Percentiles rank a stretch among this genome's conserved stretches.
Conservation (phyloP, 2,113 vertebrate species). For the Zosterops lateralis region DNA sequence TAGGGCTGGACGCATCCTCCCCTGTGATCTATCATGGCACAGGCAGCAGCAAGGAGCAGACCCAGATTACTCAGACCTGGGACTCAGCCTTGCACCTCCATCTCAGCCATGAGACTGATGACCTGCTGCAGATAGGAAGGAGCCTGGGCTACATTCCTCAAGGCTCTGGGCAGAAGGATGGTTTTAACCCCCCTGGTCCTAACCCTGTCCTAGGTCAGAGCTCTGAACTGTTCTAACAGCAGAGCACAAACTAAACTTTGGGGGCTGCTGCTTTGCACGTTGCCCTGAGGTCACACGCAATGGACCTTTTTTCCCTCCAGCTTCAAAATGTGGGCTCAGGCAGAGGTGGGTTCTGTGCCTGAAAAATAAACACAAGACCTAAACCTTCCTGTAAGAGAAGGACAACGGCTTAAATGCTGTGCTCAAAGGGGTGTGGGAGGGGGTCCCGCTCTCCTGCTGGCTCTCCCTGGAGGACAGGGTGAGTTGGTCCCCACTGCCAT, state of each 20-base stretch:
- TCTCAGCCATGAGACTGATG: not conserved
- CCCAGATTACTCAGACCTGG: not conserved
- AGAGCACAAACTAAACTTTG: not conserved
- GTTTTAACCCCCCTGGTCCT: not conserved
- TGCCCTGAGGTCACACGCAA: not conserved
- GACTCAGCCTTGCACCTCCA: not conserved
- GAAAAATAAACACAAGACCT: fast-evolving
- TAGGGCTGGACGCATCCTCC: not conserved
- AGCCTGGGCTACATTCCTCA: not conserved
- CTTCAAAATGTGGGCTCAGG: not conserved
- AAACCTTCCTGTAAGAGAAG: fast-evolving
- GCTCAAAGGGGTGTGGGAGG: not conserved
- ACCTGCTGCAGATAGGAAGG: not conserved
- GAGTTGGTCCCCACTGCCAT: not conserved
- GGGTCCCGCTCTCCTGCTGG: not conserved
- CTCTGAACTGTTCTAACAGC: fast-evolving
- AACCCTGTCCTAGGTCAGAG: no score
- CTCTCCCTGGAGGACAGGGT: not conserved
- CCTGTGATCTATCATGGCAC: fast-evolving
- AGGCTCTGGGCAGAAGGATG: not conserved
- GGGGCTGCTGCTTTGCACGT: fast-evolving
- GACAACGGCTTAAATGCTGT: fast-evolving
- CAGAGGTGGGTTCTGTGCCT: fast-evolving
- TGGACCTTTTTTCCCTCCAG: fast-evolving
- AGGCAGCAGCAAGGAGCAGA: not conserved